Evolutionary conservation across 2,888 invertebrate species (phyloP), one percentile per base, ranked within the genome.

Genomic region (Mesorhabditis sp.): DNA sequence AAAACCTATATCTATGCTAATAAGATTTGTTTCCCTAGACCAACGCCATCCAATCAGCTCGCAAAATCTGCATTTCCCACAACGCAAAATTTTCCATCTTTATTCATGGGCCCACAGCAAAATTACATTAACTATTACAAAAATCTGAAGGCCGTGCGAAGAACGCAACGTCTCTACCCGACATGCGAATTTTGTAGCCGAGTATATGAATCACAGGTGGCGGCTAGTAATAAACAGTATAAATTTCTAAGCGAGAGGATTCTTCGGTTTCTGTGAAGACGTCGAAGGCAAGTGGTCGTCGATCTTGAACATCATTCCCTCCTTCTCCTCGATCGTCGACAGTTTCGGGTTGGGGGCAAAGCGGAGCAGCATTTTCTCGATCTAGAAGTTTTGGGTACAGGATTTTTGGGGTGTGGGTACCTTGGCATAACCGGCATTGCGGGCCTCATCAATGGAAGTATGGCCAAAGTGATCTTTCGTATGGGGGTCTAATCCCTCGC

Each of bases 351-450:
- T 13, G 58, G 28, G 28, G 28, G 28, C 28, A 28, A n/a, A 50
- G n/a, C 58, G 58, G n/a, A 50, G 58, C n/a, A 50, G 58, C 58
- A 50, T n/a, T n/a, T 10, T 50, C 58, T 50, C 58, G 58, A 50
- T n/a, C 58, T 50, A 50, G n/a, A 28, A 28, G 28, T 28, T 28
- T 28, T 28, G 28, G 28, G 28, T 28, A 28, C 28, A 28, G 28
- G 28, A 28, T 28, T 28, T 28, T 28, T 28, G 28, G 28, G 28
- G 28, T 28, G 28, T 28, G 28, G 28, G 28, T 28, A 50, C 58
- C 58, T 50, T 50, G n/a, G 7, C 58, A n/a, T 50, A n/a, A 13
- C n/a, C n/a, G 7, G 10, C 58, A 13, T 50, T 50, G 10, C 10
- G 7, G n/a, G 58, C 58, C n/a, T 50, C 58, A 50, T 50, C 58